Evolutionary conservation across 2,113 vertebrate genomes (phyloP), one percentile per base, ranked within the genome.

Genomic region (Tenrec ecaudatus): DNA sequence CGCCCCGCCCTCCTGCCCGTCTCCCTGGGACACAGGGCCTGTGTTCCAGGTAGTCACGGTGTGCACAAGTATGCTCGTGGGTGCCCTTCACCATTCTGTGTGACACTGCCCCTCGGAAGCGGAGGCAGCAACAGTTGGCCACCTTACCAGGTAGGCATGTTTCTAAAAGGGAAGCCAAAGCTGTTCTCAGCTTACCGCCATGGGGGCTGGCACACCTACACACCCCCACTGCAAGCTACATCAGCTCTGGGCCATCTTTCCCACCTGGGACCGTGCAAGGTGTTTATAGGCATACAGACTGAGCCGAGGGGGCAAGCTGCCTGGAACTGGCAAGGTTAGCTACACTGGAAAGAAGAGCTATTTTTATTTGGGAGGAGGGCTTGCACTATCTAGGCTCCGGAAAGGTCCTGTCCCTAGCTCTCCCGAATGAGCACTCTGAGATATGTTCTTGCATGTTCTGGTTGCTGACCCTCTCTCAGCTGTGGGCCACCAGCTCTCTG

Each of bases 181-280:
- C 85, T 95, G 29, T 79, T 47, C 89, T 89, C 47, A 57, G 86
- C 84, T 75, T 82, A 84, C 22, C 62, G 58, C 92, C 47, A 20
- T 36, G 40, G n/a, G 85, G 71, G 36, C 89, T 95, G 91, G 82
- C 92, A 62, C 29, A 85, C 77, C 83, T 40, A 16, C 83, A 60
- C 29, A 33, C 33, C 77, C 84, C n/a, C 4, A 29, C 77, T 40
- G 77, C 88, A 81, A 78, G 78, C 53, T 43, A 36, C 82, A 36
- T 81, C 79, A 60, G 38, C 88, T 77, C 90, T 80, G 57, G 64
- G 82, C 93, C 66, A 27, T 86, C 77, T 94, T 84, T 69, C 92
- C 36, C 77, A 92, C 66, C 43, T 87, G 58, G 73, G 47, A 66
- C 86, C 85, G 23, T 3, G 25, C 88, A 93, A 20, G 16, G 47